Evolutionary conservation across 1,140 invertebrate genomes (phyloP), one percentile per base, ranked within the genome.

Genomic region (Drosophila parvula): DNA sequence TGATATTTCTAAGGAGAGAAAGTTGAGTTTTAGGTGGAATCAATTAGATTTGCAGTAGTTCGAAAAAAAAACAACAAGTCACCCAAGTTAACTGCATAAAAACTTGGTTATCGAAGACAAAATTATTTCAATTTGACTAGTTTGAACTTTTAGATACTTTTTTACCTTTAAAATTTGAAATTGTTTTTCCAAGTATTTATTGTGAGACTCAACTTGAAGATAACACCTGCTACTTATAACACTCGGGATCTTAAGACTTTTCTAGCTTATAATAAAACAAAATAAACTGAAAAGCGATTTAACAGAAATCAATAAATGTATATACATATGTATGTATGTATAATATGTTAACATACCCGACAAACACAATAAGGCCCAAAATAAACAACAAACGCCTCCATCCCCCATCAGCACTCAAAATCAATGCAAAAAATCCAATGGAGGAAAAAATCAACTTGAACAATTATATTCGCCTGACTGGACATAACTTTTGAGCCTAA

Each of bases 1-100:
- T 98, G 96, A 92, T 98, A 98, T 95, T 97, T 98, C 96, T 96
- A 41, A 16, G 32, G 45, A 36, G 16, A 60, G 14, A 18, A 10
- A 32, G 43, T 43, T 30, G 30, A 50, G 5, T 51, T 40, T 74
- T 63, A 74, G 10, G 38, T 51, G 9, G 4, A 63, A 32, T 53
- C n/a, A 36, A 45, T n/a, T 12, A 28, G 14, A 38, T 5, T 18
- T 2, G 16, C 16, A 18, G 28, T 38, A 16, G 3, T 27, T 41
- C 3, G 3, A 18, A 16, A 34, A 30, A 50, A 6, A 32, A 32
- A 12, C 16, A 16, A 83, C 79, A 79, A 22, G 9, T 22, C 18
- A n/a, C 7, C 12, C 7, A n/a, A 30, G 10, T 14, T 51, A 11
- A 12, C 11, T 6, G 22, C 44, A 22, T 47, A n/a, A 47, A 4